Percentiles rank a stretch among this genome's conserved stretches.
These are phyloP conservation scores for Columba janthina DNA, from an alignment of 2,113 vertebrate species.

Conservation along the genomic window DNA sequence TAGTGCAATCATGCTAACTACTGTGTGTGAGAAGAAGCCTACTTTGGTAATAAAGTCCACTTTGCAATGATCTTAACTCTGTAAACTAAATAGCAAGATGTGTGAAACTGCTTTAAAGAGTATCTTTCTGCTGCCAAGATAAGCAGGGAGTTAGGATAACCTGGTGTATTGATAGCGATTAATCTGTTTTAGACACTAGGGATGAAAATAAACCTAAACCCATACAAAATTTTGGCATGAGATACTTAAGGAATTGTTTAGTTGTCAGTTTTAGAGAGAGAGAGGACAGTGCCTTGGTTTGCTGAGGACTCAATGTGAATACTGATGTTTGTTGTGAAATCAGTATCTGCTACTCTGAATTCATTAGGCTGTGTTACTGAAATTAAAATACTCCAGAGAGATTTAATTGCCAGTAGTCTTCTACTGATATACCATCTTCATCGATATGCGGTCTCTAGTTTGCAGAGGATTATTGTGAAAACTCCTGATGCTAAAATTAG, in stretches of 20 bases:
- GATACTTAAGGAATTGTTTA: neutral
- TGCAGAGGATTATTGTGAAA: neutral
- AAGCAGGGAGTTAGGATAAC: neutral
- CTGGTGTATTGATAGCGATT: neutral
- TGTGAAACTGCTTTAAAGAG: neutral
- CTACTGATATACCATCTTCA: neutral
- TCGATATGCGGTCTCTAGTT: neutral
- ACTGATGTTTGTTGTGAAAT: neutral
- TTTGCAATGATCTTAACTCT: neutral
- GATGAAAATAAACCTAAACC: neutral
- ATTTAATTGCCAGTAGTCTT: constrained; percentile 20
- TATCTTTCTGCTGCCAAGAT: neutral
- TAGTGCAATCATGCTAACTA: neutral
- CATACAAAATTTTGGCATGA: neutral
- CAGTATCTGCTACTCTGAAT: neutral
- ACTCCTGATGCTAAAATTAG: neutral
- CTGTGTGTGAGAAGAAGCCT: neutral
- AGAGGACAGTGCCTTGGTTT: neutral
- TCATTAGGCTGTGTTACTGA: neutral
- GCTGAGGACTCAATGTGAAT: neutral
- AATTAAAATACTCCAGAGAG: neutral
- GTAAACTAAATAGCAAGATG: neutral
- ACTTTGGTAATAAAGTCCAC: neutral
- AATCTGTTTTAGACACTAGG: neutral
- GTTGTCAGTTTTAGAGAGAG: neutral